Conservation (phyloP, 1,140 invertebrate genomes). For the Holcopasites calliopsidis region DNA sequence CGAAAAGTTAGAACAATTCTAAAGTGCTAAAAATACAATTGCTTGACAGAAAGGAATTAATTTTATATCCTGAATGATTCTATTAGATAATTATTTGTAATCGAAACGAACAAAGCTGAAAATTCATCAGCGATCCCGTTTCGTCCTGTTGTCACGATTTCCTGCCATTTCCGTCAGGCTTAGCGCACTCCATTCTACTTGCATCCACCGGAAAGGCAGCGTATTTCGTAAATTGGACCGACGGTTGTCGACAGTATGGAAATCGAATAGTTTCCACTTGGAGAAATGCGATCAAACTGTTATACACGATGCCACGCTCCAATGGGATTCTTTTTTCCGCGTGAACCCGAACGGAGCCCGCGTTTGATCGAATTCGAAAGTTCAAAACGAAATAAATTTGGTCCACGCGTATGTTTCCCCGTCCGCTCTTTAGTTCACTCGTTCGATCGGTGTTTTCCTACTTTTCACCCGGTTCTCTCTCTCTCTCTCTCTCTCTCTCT, state of each 20-base stretch:
- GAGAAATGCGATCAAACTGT: constrained; percentile 33
- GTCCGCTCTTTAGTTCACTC: too few relatives aligned
- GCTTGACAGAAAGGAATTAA: too few relatives aligned
- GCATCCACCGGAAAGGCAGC: neutral
- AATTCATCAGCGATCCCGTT: neutral
- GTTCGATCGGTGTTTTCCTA: constrained; percentile 8
- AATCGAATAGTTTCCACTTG: constrained; percentile 38
- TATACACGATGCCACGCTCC: neutral
- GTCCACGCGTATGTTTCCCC: too few relatives aligned
- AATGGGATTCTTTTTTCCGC: constrained; percentile 2
- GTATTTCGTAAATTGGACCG: constrained; percentile 14
- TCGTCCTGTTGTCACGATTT: neutral
- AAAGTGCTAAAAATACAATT: too few relatives aligned
- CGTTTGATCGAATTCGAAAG: constrained; percentile 20
- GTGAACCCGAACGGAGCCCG: constrained; percentile 14
- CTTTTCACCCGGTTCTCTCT: neutral
- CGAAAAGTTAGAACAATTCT: constrained; percentile 19
- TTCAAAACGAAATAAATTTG: neutral
- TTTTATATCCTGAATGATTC: too few relatives aligned
- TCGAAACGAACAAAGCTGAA: neutral
- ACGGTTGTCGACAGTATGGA: constrained; percentile 21
- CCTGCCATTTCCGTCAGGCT: too few relatives aligned
- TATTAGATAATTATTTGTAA: too few relatives aligned
- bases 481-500: neutral
- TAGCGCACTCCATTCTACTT: too few relatives aligned